Evolutionary conservation across 2,113 vertebrate genomes (phyloP).

Genomic region (Xiphophorus hellerii): DNA sequence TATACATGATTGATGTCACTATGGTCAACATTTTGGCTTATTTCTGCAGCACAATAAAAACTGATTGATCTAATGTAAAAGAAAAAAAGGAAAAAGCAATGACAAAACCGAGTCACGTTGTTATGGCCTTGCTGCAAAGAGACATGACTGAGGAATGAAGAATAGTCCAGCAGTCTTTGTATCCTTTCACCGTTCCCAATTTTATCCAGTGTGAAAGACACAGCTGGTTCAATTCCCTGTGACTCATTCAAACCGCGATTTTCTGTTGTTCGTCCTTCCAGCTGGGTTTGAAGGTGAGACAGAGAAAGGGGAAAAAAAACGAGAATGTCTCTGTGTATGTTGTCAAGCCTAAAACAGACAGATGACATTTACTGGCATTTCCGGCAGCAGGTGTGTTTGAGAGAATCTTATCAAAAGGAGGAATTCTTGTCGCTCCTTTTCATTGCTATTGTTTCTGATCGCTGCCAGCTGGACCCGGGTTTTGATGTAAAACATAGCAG

Average conservation of each 20-base stretch:
- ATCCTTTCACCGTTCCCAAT: background rate
- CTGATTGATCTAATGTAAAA: conserved; percentile 1
- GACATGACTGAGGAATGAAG: conserved; percentile 17
- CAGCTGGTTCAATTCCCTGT: conserved; percentile 17
- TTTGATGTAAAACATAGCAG: background rate
- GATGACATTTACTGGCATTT: conserved; percentile 71
- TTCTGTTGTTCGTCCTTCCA: conserved; percentile 26
- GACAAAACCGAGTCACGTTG: conserved; percentile 2
- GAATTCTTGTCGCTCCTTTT: conserved; percentile 23
- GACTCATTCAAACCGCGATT: conserved; percentile 14
- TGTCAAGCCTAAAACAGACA: conserved; percentile 38
- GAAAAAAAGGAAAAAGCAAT: conserved; percentile 9
- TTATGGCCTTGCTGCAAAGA: background rate
- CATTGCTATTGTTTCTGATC: conserved; percentile 22
- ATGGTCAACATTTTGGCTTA: background rate
- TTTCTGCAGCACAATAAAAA: background rate
- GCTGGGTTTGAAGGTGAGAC: conserved; percentile 34
- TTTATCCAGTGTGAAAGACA: conserved; percentile 29
- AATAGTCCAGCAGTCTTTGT: conserved; percentile 8
- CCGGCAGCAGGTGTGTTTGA: conserved; percentile 56
- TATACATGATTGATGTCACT: background rate
- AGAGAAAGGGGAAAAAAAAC: background rate
- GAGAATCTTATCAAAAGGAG: conserved; percentile 61
- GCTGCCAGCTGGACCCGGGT: conserved; percentile 34
- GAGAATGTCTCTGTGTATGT: conserved; percentile 13